Evolutionary conservation across 2,797 vertebrate species (phyloP), one percentile per base, ranked within the genome.

Genomic region (Anguilla anguilla): DNA sequence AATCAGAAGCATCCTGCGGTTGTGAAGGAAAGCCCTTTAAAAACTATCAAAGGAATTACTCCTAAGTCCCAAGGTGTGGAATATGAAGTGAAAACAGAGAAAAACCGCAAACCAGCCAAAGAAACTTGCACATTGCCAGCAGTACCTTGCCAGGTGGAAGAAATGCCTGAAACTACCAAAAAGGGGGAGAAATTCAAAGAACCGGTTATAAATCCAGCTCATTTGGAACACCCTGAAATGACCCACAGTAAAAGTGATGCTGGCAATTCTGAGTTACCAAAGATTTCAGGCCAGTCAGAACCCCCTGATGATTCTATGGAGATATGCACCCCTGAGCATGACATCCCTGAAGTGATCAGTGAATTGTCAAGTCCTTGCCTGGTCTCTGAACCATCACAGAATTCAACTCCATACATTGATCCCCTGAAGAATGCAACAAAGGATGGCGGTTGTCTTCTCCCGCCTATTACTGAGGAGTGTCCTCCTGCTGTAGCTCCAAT

Each of bases 261-360:
- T 91, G 88, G 88, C 25, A 87, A 72, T 79, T 39, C 61, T 46
- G 87, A 87, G 31, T 43, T 86, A n/a, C 82, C 90, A 25, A 90
- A 79, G 35, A 86, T 90, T 19, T 90, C 92, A 61, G 95, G 95
- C 82, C 94, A 94, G 0, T 87, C 94, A 49, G 91, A 96, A 77
- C 92, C 95, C 43, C 92, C 94, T 19, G 97, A 97, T 86, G 97
- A 98, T 90, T 95, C 93, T 90, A 98, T 98, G 97, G 97, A 98
- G 86, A 97, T 97, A 22, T 98, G 97, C 88, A 98, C 97, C 28
- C 97, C 97, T 0, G 97, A 98, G 15, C 95, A 96, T 46, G 95
- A 91, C 11, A 94, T 92, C 0, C 94, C 94, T 0, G 94, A 95
- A 31, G 95, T 95, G 64, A 91, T 93, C 17, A 87, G 92, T 2